phyloP scores from a whole-genome alignment of 2,797 vertebrate species.

The Menidia menidia region DNA sequence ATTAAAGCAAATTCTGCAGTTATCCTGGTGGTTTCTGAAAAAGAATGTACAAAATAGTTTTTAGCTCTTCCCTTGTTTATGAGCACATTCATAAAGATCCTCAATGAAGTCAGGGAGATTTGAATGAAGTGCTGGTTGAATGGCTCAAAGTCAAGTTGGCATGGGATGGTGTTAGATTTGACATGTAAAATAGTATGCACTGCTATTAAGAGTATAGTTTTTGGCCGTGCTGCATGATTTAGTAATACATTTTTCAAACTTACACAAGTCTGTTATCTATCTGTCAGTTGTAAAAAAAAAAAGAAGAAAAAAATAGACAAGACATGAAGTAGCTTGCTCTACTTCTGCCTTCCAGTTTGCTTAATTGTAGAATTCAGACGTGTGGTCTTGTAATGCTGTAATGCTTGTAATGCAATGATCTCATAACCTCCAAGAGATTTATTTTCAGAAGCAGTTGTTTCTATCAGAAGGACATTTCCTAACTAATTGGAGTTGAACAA shows the following conservation, averaged over 20 bases:
- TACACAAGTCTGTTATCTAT: not conserved
- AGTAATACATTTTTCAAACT: constrained; percentile 1
- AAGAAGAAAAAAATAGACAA: too few species aligned
- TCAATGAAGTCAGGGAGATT: not conserved
- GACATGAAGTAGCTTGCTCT: too few species aligned
- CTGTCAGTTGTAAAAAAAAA: too few species aligned
- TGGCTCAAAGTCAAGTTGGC: constrained; percentile 16
- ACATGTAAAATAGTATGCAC: constrained; percentile 12
- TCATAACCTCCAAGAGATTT: too few species aligned
- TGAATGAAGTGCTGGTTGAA: constrained; percentile 16
- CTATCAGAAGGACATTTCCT: too few species aligned
- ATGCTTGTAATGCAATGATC: too few species aligned
- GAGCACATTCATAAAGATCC: constrained; percentile 26
- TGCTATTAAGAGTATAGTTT: not conserved
- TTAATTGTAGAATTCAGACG: too few species aligned
- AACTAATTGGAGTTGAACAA: too few species aligned
- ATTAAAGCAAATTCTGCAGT: constrained; percentile 13
- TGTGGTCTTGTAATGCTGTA: too few species aligned
- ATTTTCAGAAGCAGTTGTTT: too few species aligned
- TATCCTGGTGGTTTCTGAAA: constrained; percentile 8
- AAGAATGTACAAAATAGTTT: not conserved
- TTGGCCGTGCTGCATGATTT: not conserved
- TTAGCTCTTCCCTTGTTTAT: constrained; percentile 29
- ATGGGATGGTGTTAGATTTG: not conserved
- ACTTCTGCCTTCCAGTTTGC: too few species aligned